Evolutionary conservation across 2,113 vertebrate species (phyloP), one percentile per base, ranked within the genome.

Genomic region (Siphamia tubifer): DNA sequence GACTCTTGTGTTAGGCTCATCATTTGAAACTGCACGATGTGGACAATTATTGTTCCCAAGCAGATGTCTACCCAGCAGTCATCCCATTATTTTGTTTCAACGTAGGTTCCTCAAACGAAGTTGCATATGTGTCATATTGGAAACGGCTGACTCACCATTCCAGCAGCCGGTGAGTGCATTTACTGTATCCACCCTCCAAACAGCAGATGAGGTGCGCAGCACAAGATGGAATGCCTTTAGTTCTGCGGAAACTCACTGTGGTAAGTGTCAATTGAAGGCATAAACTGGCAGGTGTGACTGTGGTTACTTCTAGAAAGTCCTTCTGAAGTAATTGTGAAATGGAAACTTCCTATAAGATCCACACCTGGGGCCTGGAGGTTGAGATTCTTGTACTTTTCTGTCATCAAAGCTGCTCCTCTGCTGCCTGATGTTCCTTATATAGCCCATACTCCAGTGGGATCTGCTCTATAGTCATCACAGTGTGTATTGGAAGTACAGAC

Each of bases 381-480:
- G n/a, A n/a, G n/a, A n/a, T n/a, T n/a, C n/a, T n/a, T n/a, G 4
- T 28, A 19, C 17, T n/a, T 12, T 24, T 42, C 8, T 67, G 36
- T 25, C 13, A 34, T 47, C 39, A 25, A n/a, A n/a, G n/a, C n/a
- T 20, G 51, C 24, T 48, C 42, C 25, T 25, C 11, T 67, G n/a
- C 5, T 17, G 16, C 44, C 9, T 68, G n/a, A 54, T 57, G 24
- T 35, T 66, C 64, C 9, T n/a, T 40, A 13, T 30, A 23, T 25
- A 32, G 27, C 27, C 20, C 4, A 3, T 6, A n/a, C 6, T 66
- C 47, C 39, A 30, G 45, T 11, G 52, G 55, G 63, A 70, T 68
- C 44, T 34, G 65, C 15, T 11, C 54, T 8, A 68, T 82, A 80
- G 77, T 76, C 24, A 67, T 48, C 20, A 21, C 23, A 24, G 15